phyloP scores from a whole-genome alignment of 2,797 vertebrate genomes.

The Pipistrellus pipistrellus region DNA sequence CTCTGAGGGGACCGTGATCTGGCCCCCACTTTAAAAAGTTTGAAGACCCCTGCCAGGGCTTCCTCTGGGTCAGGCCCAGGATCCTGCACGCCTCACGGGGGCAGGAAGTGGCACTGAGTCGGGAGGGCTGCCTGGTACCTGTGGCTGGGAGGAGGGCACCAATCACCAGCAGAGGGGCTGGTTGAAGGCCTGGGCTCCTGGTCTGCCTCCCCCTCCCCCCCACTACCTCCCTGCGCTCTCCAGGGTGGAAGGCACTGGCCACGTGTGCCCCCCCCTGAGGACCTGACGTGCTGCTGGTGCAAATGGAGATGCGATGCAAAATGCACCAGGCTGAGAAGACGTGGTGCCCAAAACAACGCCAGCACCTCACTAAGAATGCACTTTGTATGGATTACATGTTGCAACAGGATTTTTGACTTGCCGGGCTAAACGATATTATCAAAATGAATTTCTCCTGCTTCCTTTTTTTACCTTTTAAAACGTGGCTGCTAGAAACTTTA shows the following conservation, averaged over 20 bases:
- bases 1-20: too few relatives aligned
- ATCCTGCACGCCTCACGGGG: not conserved
- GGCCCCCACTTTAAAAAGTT: too few relatives aligned
- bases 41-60: too few relatives aligned
- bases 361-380: not conserved
- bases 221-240: not conserved
- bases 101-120: not conserved
- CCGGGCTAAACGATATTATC: not conserved
- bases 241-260: not conserved
- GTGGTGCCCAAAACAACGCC: not conserved
- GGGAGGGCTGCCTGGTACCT: not conserved
- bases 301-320: not conserved
- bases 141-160: not conserved
- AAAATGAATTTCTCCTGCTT: not conserved
- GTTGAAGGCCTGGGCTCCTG: not conserved
- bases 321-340: not conserved
- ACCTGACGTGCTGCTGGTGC: not conserved
- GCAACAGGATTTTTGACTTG: slow-evolving; percentile 27
- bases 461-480: not conserved
- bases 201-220: not conserved
- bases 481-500: slow-evolving; percentile 19
- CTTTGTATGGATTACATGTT: not conserved
- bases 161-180: not conserved
- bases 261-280: fast-evolving
- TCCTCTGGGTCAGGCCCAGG: not conserved